phyloP scores from a whole-genome alignment of 2,888 invertebrate species.

The Callinectes sapidus region DNA sequence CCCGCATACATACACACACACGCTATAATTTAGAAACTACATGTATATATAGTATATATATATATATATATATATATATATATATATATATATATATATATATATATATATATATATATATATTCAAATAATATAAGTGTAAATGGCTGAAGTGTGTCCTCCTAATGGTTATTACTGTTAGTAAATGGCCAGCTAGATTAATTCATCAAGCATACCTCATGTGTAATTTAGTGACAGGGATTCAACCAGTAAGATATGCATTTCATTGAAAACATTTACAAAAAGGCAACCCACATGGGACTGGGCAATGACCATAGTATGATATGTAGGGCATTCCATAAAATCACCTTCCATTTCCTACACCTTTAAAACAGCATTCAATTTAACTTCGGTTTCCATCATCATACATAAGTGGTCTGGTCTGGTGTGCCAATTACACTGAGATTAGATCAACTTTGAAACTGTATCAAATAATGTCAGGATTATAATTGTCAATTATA shows the following conservation, averaged over 20 bases:
- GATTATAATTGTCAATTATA: neutral
- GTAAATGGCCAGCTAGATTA: neutral
- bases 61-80: too few relatives aligned
- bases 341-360: neutral
- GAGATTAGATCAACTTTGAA: neutral
- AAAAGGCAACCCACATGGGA: neutral
- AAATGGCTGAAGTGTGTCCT: neutral
- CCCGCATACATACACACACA: neutral
- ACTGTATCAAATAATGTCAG: neutral
- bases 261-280: neutral
- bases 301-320: neutral
- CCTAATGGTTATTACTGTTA: neutral
- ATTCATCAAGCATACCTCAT: neutral
- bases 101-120: too few relatives aligned
- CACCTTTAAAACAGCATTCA: neutral
- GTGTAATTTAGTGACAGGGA: neutral
- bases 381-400: neutral
- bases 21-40: neutral
- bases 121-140: neutral
- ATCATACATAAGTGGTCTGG: neutral
- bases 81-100: too few relatives aligned
- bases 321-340: neutral
- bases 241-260: neutral
- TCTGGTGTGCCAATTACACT: neutral
- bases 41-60: neutral